Evolutionary conservation across 2,113 vertebrate genomes (phyloP), one percentile per base, ranked within the genome.

Genomic region (Callocephalon fimbriatum): DNA sequence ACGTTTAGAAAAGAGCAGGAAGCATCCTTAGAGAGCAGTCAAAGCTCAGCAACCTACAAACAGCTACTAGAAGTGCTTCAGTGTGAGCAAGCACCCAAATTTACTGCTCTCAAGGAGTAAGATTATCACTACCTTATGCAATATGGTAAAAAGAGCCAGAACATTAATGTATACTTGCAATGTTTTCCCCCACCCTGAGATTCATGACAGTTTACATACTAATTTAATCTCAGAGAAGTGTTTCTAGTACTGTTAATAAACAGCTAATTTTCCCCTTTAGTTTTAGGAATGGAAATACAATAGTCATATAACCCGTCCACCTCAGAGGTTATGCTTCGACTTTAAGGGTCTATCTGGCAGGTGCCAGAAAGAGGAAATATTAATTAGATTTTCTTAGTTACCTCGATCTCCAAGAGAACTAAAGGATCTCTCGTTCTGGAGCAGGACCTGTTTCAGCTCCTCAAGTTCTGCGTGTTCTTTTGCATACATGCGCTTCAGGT

Each of bases 381-480:
- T 1, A 42, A 53, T 20, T 51, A 61, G 40, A 25, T 78, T 37
- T 56, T 77, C 7, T 40, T 32, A 3, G 37, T 95, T 98, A 98
- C 98, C 98, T 97, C 97, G 81, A 25, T 98, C 98, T 62, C 96
- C 96, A 4, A 97, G 89, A 68, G 95, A 66, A 29, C 97, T 98
- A 26, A 99, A 99, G 6, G 99, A 98, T 50, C 98, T 98, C 91
- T 99, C 99, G 0, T 98, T 99, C 88, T 99, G 99, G 86, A 98
- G 82, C 44, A 99, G 97, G 8, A 98, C 97, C 95, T 99, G 98
- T 75, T 99, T 98, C 51, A 99, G 98, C 92, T 99, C 99, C 96
- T 99, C 97, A 23, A 99, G 98, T 79, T 99, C 99, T 0, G 99
- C 96, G 0, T 99, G 99, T 37, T 99, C 99, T 66, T 99, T 99